Evolutionary conservation across 2,888 invertebrate genomes (phyloP), one percentile per base, ranked within the genome.

Genomic region (Biston betularia): DNA sequence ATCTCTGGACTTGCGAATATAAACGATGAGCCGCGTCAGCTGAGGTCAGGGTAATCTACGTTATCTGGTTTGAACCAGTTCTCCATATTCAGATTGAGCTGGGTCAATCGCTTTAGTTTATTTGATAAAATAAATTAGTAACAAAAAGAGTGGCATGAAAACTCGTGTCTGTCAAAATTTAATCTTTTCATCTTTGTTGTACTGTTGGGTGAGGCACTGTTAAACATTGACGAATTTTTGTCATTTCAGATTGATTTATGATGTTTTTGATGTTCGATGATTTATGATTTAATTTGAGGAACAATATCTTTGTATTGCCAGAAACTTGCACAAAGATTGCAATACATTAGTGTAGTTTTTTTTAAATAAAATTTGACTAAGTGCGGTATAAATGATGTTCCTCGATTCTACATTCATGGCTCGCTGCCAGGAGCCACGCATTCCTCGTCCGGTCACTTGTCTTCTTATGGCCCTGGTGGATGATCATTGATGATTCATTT

Each of bases 351-450:
- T 53, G 46, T 58, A 58, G 52, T 53, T 58, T 68, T 70, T 83
- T 80, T 2, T 24, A 24, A n/a, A 80, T 81, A 79, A 81, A 77
- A 77, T 79, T 76, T 83, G 85, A 87, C 84, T 84, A 83, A 83
- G 80, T 85, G 81, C 75, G 80, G 82, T 81, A 75, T 79, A 81
- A 84, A 83, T 82, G 79, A 77, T 82, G 82, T 83, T 86, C 85
- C 79, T 81, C 79, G 72, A 72, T 75, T 72, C 71, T 68, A 71
- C 73, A 70, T 63, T 74, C 62, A 72, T 90, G 90, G 90, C 86
- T 60, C 63, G 59, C 57, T 75, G 91, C 91, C 92, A 91, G 84
- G 78, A 74, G 75, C 71, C 73, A 74, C 75, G 79, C 83, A 88
- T 88, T 86, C 84, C 80, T 80, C 77, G 72, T 75, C 80, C 79